phyloP scores from a whole-genome alignment of 2,888 invertebrate species.

The Eupithecia subfuscata region DNA sequence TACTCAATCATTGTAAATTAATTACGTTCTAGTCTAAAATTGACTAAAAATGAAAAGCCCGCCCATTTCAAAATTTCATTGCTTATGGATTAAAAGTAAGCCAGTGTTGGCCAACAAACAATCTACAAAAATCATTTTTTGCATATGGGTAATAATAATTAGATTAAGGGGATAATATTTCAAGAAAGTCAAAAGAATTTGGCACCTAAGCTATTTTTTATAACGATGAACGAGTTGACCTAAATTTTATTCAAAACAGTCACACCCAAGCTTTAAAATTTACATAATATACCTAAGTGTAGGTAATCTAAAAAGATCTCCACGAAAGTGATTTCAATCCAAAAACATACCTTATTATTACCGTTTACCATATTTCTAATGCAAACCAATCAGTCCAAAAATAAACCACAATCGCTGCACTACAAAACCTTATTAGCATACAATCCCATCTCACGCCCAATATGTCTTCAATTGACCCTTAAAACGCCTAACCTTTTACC shows the following conservation, averaged over 20 bases:
- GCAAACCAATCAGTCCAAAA: background rate
- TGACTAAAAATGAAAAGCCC: background rate
- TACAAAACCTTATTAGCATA: slow-evolving; percentile 5
- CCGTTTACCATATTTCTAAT: background rate
- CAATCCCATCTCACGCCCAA: slow-evolving; percentile 7
- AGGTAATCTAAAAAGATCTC: background rate
- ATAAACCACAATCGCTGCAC: background rate
- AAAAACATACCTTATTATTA: background rate
- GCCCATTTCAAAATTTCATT: background rate
- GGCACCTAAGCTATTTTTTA: background rate
- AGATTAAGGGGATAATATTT: background rate
- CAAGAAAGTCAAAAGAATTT: background rate
- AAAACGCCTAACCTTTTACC: slow-evolving; percentile 47
- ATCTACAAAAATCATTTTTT: background rate
- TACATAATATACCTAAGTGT: background rate
- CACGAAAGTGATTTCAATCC: background rate
- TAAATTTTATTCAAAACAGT: background rate
- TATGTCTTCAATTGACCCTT: slow-evolving; percentile 25
- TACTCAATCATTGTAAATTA: background rate
- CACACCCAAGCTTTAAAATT: background rate
- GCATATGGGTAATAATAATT: background rate
- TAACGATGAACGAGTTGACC: background rate
- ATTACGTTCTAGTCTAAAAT: background rate
- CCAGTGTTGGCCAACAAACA: background rate
- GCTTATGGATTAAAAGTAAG: background rate